Evolutionary conservation across 2,797 vertebrate species (phyloP), one percentile per base, ranked within the genome.

Genomic region (Scarus forsteni): DNA sequence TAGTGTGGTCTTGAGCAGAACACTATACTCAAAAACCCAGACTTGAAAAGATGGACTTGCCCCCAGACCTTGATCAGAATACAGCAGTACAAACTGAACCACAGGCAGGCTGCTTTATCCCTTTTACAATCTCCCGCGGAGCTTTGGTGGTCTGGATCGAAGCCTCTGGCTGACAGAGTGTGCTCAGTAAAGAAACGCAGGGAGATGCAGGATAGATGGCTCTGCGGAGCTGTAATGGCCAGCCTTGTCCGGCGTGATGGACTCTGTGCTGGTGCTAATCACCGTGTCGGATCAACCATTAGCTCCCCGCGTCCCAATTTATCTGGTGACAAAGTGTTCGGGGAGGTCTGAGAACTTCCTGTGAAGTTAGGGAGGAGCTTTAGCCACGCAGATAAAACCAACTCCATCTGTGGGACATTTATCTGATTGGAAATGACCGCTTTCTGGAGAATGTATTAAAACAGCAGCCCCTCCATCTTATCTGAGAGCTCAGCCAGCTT

Each of bases 221-320:
- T 82, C 69, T 54, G 64, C 66, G 45, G 12, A 78, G 69, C 57
- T 8, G 27, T 70, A 69, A 85, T 75, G 77, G 72, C 60, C 16
- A 45, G 66, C 73, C 49, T 79, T 75, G 78, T 80, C 73, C 60
- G 35, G 50, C 49, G 39, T 16, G 77, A 86, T 48, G 68, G 65
- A 55, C 66, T 81, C 67, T 9, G 57, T 9, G 62, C 70, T 42
- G 73, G 62, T 72, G 55, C 73, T 83, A 84, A 89, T 85, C 77
- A 60, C 81, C 18, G 50, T 14, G 56, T 68, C 36, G 79, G 79
- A 90, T 89, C 77, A 67, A 43, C 67, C 77, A 81, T 82, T 66
- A 72, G 66, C 46, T 79, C 75, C 77, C 77, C n/a, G 56, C 57
- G 77, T 74, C 79, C 66, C 68, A 66, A 83, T 89, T 82, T 79